Conservation (phyloP, 2,888 invertebrate genomes). For the Drosophila austrosaltans region DNA sequence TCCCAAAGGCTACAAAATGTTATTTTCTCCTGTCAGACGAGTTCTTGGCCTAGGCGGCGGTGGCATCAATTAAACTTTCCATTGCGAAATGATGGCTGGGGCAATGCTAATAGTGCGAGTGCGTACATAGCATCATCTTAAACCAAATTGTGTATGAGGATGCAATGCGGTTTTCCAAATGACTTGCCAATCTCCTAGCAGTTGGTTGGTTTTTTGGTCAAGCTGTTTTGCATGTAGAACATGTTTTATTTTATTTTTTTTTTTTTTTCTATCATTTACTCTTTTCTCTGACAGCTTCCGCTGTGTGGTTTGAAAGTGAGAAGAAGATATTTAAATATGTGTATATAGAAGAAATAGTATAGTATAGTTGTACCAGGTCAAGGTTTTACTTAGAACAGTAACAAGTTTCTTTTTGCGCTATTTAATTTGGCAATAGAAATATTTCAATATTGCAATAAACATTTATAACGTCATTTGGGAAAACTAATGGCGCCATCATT, state of each 20-base stretch:
- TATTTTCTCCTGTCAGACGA: conserved; percentile 40
- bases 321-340: conserved; percentile 17
- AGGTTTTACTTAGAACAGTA: conserved; percentile 54
- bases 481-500: conserved; percentile 62
- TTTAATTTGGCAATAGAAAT: conserved; percentile 43
- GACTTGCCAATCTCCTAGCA: conserved; percentile 56
- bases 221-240: conserved; percentile 50
- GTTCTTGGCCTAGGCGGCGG: conserved; percentile 41
- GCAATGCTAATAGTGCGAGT: conserved; percentile 40
- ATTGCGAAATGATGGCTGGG: conserved; percentile 48
- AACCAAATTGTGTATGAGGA: conserved; percentile 40
- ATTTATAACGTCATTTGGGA: conserved; percentile 39
- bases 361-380: conserved; percentile 39
- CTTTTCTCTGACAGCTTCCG: conserved; percentile 33
- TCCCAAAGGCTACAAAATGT: conserved; percentile 37
- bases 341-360: conserved; percentile 27
- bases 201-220: conserved; percentile 42
- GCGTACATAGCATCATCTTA: conserved; percentile 37
- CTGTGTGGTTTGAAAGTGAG: conserved; percentile 68
- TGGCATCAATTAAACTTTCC: conserved; percentile 59
- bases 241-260: conserved; percentile 47
- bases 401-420: background rate
- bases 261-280: conserved; percentile 18
- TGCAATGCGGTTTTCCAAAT: conserved; percentile 69
- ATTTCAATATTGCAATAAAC: conserved; percentile 32